Conservation (phyloP, 1,140 invertebrate species). For the Danaus melanippus region DNA sequence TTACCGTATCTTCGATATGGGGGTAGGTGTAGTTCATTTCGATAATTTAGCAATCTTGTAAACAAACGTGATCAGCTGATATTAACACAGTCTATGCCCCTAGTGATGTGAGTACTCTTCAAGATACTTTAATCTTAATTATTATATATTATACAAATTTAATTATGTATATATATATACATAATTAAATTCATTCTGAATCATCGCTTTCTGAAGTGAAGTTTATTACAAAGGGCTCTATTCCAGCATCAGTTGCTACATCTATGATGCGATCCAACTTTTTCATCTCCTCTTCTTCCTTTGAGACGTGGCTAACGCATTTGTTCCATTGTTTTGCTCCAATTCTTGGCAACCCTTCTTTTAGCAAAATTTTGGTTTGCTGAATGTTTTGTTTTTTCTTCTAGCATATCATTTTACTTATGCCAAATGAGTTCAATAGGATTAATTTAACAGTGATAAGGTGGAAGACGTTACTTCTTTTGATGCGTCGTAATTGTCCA, state of each 20-base stretch:
- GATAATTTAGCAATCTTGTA: constrained; percentile 1
- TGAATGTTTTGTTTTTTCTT: constrained; percentile 9
- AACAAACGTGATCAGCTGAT: not conserved
- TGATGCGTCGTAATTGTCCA: constrained; percentile 8
- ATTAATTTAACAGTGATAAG: constrained; percentile 12
- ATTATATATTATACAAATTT: too few relatives aligned
- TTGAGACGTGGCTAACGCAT: constrained; percentile 7
- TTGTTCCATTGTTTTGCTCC: constrained; percentile 1
- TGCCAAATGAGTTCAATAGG: constrained; percentile 13
- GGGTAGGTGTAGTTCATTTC: not conserved
- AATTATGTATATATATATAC: too few relatives aligned
- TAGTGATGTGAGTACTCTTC: not conserved
- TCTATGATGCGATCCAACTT: constrained; percentile 1
- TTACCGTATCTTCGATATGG: too few relatives aligned
- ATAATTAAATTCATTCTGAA: too few relatives aligned
- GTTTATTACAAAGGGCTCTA: too few relatives aligned
- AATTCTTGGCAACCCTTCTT: constrained; percentile 5
- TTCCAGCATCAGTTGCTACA: too few relatives aligned
- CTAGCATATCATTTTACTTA: constrained; percentile 9
- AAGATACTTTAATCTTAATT: too few relatives aligned
- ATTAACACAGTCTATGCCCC: not conserved
- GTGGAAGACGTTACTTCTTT: constrained; percentile 9
- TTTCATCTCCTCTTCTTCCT: constrained; percentile 8
- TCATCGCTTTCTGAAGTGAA: too few relatives aligned
- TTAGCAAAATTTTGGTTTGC: constrained; percentile 7